Evolutionary conservation across 2,113 vertebrate genomes (phyloP).

Genomic region (Puffinus mauretanicus): DNA sequence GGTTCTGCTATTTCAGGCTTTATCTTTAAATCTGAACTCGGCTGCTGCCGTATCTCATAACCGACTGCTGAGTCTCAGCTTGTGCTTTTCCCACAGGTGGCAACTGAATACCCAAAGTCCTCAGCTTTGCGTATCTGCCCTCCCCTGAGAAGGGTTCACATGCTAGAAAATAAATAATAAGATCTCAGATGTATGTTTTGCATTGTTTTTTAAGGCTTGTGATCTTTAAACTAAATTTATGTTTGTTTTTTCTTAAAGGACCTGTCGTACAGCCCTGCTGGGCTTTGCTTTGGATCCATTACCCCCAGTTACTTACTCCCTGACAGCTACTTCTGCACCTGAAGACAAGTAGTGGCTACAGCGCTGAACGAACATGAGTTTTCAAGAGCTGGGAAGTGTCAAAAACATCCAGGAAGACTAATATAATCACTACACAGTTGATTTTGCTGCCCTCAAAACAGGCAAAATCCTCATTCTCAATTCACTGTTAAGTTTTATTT

Average conservation of each 20-base stretch:
- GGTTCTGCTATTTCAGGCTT: conserved; percentile 5
- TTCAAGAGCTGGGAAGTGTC: not conserved
- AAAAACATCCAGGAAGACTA: not conserved
- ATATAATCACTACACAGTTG: not conserved
- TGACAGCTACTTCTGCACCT: not conserved
- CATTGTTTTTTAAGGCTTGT: not conserved
- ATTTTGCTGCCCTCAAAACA: not conserved
- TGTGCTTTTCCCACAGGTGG: not conserved
- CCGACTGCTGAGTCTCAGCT: not conserved
- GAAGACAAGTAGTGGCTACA: not conserved
- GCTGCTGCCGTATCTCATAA: not conserved
- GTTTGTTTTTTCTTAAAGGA: not conserved
- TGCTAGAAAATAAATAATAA: not conserved
- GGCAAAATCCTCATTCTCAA: not conserved
- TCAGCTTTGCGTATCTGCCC: not conserved
- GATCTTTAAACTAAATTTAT: not conserved
- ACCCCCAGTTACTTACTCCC: not conserved
- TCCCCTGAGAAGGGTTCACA: not conserved
- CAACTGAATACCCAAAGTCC: not conserved
- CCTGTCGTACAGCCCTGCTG: not conserved
- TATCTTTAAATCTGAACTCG: not conserved
- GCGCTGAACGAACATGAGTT: not conserved
- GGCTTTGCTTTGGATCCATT: not conserved
- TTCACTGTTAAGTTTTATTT: not conserved
- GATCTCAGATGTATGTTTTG: not conserved